phyloP scores from a whole-genome alignment of 2,113 vertebrate genomes.

The Scatophagus argus region DNA sequence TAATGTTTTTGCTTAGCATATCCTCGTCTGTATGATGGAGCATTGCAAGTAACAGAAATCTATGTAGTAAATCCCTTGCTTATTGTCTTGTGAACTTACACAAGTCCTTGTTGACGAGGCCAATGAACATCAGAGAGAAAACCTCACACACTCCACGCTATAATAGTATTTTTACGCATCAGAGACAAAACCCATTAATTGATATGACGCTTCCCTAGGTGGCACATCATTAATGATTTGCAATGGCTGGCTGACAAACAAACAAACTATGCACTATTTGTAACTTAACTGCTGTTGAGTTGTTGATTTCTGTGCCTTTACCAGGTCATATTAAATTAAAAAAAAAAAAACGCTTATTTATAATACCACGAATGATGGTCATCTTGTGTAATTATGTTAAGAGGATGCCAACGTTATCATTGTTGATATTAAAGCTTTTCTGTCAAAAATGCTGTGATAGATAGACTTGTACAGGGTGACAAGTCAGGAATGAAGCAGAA shows the following conservation, averaged over 20 bases:
- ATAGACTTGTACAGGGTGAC: neutral
- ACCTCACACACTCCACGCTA: constrained; percentile 6
- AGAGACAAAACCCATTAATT: constrained; percentile 4
- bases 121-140: neutral
- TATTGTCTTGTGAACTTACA: neutral
- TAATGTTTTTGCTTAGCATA: neutral
- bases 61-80: neutral
- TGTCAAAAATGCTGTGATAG: neutral
- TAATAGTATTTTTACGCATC: constrained; percentile 13
- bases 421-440: neutral
- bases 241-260: neutral
- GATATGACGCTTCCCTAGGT: neutral
- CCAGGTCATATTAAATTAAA: neutral
- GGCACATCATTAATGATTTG: neutral
- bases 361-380: neutral
- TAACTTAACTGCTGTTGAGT: neutral
- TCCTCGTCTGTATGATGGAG: neutral
- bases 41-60: neutral
- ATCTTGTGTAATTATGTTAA: neutral
- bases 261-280: neutral
- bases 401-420: neutral
- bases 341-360: too few species aligned
- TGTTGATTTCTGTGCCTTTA: neutral
- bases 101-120: neutral
- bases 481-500: neutral